phyloP scores from a whole-genome alignment of 2,888 invertebrate species.

The Callyntrura guangdongensis region DNA sequence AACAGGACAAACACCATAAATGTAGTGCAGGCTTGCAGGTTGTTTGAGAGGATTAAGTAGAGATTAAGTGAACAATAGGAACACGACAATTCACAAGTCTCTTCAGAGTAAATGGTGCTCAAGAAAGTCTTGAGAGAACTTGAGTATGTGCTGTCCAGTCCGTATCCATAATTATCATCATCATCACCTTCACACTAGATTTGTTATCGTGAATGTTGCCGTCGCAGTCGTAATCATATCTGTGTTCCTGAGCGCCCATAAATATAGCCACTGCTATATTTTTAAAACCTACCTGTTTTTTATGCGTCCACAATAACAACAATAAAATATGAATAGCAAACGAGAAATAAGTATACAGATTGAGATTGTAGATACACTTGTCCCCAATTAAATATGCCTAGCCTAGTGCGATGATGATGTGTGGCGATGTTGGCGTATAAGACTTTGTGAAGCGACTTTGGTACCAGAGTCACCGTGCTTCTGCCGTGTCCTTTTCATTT shows the following conservation, averaged over 20 bases:
- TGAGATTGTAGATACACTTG: no score
- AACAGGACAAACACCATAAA: neutral
- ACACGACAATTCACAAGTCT: neutral
- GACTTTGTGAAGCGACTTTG: no score
- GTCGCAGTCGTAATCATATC: neutral
- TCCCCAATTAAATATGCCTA: no score
- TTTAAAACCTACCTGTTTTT: neutral
- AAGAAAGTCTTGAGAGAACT: neutral
- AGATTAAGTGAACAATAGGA: neutral
- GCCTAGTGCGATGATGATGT: no score
- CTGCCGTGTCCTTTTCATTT: no score
- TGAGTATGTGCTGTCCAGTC: constrained; percentile 41
- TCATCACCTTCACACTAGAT: neutral
- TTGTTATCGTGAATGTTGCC: neutral
- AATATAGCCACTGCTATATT: neutral
- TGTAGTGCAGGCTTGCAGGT: neutral
- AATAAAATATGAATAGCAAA: neutral
- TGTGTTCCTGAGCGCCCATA: no score
- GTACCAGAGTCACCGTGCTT: no score
- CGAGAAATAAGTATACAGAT: no score
- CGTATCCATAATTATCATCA: neutral
- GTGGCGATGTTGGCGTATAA: no score
- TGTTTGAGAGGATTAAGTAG: neutral
- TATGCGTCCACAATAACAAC: neutral
- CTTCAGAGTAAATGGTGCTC: neutral